Percentiles rank a stretch among this genome's conserved stretches.
Conservation (phyloP, 2,888 invertebrate species). For the Cremastinae sp. region DNA sequence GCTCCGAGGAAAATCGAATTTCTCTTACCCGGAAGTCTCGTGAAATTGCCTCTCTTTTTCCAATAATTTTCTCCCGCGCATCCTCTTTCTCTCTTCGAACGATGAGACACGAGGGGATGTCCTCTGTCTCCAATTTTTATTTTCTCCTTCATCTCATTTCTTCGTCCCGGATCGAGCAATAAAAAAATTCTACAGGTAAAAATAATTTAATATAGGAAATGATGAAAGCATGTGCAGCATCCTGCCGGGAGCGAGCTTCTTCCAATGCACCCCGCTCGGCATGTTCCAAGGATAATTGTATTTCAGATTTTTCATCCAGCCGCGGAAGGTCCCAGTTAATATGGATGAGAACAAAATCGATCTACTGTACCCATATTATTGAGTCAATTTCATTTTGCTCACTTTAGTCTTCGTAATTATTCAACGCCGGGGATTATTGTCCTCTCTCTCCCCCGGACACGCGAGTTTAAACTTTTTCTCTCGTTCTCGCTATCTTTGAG, state of each 20-base stretch:
- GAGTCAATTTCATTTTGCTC: too few species aligned
- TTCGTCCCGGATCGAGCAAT: background rate
- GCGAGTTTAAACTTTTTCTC: constrained; percentile 2
- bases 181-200: constrained; percentile 9
- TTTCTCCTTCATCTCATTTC: constrained; percentile 14
- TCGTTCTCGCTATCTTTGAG: constrained; percentile 12
- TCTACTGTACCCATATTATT: too few species aligned
- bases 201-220: constrained; percentile 1
- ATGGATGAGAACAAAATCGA: too few species aligned
- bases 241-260: too few species aligned
- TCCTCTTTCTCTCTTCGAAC: constrained; percentile 3
- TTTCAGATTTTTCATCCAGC: too few species aligned
- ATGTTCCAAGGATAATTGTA: too few species aligned
- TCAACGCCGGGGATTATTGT: too few species aligned
- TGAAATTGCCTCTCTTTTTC: constrained; percentile 56
- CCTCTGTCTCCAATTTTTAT: background rate
- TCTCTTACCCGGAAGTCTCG: constrained; percentile 51
- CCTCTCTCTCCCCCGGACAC: background rate
- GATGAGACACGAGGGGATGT: constrained; percentile 6
- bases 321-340: too few species aligned
- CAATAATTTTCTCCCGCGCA: constrained; percentile 44
- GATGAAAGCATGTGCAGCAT: too few species aligned
- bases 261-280: too few species aligned
- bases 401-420: too few species aligned
- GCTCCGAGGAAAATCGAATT: constrained; percentile 54